phyloP scores from a whole-genome alignment of 1,140 invertebrate species.

The Mycetomoellerius zeteki region DNA sequence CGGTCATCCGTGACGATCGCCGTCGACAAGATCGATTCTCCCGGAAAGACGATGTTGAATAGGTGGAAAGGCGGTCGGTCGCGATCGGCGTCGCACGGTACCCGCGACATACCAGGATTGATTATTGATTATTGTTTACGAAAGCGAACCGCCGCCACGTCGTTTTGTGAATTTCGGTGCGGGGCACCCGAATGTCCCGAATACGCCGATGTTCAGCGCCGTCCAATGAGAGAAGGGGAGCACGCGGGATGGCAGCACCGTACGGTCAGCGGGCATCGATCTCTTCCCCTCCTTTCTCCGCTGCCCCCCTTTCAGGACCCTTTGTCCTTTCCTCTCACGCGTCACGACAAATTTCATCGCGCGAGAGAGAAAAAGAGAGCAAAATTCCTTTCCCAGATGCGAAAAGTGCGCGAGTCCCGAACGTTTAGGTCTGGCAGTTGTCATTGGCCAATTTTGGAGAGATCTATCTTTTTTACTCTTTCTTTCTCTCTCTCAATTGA shows the following conservation, averaged over 20 bases:
- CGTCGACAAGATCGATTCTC: neutral
- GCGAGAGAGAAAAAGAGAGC: neutral
- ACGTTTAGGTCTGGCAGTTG: neutral
- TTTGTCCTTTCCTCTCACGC: constrained; percentile 49
- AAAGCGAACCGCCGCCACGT: neutral
- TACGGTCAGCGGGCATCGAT: constrained; percentile 81
- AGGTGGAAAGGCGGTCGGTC: neutral
- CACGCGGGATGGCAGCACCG: constrained; percentile 79
- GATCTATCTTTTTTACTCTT: too few species aligned
- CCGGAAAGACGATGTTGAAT: neutral
- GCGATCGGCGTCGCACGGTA: neutral
- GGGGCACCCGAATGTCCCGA: constrained; percentile 39
- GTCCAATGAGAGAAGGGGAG: constrained; percentile 65
- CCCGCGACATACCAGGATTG: neutral
- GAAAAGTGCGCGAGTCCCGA: constrained; percentile 77
- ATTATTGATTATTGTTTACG: constrained; percentile 26
- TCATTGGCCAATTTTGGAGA: too few species aligned
- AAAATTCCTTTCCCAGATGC: constrained; percentile 53
- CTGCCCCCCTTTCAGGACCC: constrained; percentile 48
- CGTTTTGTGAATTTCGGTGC: constrained; percentile 54
- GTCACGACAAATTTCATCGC: constrained; percentile 37
- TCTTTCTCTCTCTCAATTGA: too few species aligned
- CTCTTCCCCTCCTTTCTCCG: constrained; percentile 65
- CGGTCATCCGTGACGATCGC: neutral
- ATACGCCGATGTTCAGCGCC: constrained; percentile 36